Evolutionary conservation across 2,888 invertebrate species (phyloP).

Genomic region (Anarsia innoxiella): DNA sequence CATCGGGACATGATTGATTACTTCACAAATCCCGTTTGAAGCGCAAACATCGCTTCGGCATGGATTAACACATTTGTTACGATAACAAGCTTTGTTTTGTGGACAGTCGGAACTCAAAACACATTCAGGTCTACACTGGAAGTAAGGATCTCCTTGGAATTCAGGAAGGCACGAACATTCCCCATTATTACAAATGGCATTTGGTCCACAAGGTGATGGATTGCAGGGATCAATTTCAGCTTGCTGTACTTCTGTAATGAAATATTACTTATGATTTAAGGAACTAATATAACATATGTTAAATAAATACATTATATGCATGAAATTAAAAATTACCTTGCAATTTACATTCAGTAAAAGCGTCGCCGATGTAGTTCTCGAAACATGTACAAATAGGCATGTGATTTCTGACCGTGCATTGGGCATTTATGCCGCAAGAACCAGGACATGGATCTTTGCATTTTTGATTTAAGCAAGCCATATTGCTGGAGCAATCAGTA

Average conservation of each 20-base stretch:
- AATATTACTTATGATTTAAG: not conserved
- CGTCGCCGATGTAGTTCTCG: conserved; percentile 82
- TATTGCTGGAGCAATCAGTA: conserved; percentile 83
- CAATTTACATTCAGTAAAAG: conserved; percentile 77
- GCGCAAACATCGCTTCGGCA: conserved; percentile 82
- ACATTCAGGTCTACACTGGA: conserved; percentile 82
- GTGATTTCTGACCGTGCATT: conserved; percentile 81
- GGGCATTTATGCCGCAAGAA: conserved; percentile 80
- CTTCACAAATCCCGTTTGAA: conserved; percentile 80
- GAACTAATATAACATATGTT: too few species aligned
- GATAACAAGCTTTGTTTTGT: conserved; percentile 77
- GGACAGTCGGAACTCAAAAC: conserved; percentile 80
- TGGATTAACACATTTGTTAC: conserved; percentile 82
- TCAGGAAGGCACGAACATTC: conserved; percentile 77
- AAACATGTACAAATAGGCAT: conserved; percentile 84
- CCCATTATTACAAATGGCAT: conserved; percentile 75
- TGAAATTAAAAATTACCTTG: conserved; percentile 57
- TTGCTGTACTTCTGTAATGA: conserved; percentile 33
- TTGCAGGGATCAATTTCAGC: conserved; percentile 73
- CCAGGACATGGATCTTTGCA: conserved; percentile 89
- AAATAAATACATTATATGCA: too few species aligned
- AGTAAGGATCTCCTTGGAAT: conserved; percentile 79
- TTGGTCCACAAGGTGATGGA: conserved; percentile 80
- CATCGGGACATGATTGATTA: conserved; percentile 82
- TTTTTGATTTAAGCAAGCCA: conserved; percentile 84